A percentile compares a stretch with the other conserved stretches of the same genome.
These are phyloP conservation scores for Acanthosepion pharaonis DNA, from an alignment of 2,888 invertebrate species.

Conservation along the genomic window DNA sequence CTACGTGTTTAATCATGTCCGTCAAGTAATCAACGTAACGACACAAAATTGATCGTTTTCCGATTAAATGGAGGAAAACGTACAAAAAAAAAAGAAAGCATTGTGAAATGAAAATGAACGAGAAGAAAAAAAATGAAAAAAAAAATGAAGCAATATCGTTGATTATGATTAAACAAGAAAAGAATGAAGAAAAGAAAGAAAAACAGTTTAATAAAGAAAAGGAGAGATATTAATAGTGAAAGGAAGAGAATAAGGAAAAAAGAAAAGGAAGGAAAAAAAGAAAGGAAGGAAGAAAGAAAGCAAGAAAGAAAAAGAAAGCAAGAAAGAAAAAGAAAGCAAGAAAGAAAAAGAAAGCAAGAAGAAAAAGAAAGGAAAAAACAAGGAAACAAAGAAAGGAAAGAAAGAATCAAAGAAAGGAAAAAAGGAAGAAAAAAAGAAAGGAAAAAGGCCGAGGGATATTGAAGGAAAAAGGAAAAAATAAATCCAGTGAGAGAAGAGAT, in stretches of 20 bases:
- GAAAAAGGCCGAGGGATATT: too few relatives aligned
- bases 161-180: neutral
- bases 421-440: too few relatives aligned
- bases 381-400: neutral
- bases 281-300: neutral
- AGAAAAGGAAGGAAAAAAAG: neutral
- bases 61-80: neutral
- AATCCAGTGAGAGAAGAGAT: too few relatives aligned
- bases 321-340: too few relatives aligned
- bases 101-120: neutral
- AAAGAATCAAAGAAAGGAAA: too few relatives aligned
- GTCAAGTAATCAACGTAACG: constrained; percentile 5
- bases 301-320: neutral
- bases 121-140: neutral
- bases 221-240: too few relatives aligned
- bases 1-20: neutral
- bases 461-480: too few relatives aligned
- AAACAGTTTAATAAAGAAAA: too few relatives aligned
- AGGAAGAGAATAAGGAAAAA: neutral
- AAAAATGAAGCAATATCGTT: neutral
- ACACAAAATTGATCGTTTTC: neutral
- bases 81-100: neutral
- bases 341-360: neutral
- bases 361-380: neutral
- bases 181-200: neutral